These are phyloP conservation scores for Monochamus saltuarius DNA, from an alignment of 1,140 invertebrate species.

Conservation along the genomic window DNA sequence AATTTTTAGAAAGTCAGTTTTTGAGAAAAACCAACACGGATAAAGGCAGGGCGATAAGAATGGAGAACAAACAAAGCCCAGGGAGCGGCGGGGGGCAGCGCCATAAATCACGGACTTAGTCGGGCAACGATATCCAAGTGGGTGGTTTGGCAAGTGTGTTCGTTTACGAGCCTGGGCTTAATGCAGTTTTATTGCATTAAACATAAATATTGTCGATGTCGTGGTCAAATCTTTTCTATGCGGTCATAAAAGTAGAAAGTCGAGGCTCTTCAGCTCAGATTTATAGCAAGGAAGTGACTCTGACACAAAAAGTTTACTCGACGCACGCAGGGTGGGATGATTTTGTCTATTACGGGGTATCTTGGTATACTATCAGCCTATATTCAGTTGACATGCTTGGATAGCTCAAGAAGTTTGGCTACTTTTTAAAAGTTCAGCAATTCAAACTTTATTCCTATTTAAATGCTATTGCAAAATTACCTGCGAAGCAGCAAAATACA, in stretches of 20 bases:
- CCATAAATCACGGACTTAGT: slow-evolving; percentile 14
- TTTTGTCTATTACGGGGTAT: no score
- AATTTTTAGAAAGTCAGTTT: slow-evolving; percentile 16
- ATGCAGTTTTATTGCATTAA: slow-evolving; percentile 16
- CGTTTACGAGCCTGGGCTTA: slow-evolving; percentile 8
- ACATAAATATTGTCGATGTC: slow-evolving; percentile 25
- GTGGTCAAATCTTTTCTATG: slow-evolving; percentile 5
- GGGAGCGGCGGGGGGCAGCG: slow-evolving; percentile 11
- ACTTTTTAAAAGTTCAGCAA: no score
- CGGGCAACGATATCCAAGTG: slow-evolving; percentile 11
- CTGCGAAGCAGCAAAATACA: no score
- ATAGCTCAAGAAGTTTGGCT: no score
- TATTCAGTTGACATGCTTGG: no score
- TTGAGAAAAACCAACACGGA: slow-evolving; percentile 13
- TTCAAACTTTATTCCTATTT: no score
- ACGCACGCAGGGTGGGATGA: no score
- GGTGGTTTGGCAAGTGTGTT: slow-evolving; percentile 20
- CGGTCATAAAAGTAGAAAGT: slow-evolving; percentile 13
- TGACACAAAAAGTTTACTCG: not conserved
- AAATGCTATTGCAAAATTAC: no score
- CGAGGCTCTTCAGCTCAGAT: slow-evolving; percentile 1
- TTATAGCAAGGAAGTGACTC: not conserved
- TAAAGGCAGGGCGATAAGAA: slow-evolving; percentile 6
- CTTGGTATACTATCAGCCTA: no score
- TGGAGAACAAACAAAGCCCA: slow-evolving; percentile 7